These are phyloP conservation scores for Ptilonorhynchus violaceus DNA, from an alignment of 2,113 vertebrate genomes.

Conservation along the genomic window DNA sequence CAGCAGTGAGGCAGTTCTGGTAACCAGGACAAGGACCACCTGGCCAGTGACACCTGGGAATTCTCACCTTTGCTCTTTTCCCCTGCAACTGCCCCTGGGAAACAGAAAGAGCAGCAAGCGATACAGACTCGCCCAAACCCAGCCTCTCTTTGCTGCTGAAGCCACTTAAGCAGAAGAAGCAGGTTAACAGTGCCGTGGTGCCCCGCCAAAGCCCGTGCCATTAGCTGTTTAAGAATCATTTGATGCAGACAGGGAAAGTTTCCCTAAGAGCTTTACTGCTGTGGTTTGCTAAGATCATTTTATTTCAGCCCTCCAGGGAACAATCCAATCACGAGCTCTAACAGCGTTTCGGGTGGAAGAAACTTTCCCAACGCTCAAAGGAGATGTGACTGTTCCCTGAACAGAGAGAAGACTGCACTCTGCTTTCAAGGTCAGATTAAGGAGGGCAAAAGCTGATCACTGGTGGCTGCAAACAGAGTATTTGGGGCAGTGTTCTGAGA, in stretches of 20 bases:
- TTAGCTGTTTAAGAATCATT: slow-evolving; percentile 52
- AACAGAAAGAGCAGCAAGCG: background rate
- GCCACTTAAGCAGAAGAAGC: slow-evolving; percentile 46
- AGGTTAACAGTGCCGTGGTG: slow-evolving; percentile 16
- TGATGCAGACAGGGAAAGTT: slow-evolving; percentile 55
- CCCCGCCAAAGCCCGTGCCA: slow-evolving; percentile 45
- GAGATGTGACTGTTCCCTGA: slow-evolving; percentile 8
- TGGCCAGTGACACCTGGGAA: background rate
- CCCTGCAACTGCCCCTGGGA: background rate
- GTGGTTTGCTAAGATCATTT: slow-evolving; percentile 42
- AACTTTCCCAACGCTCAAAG: slow-evolving; percentile 22
- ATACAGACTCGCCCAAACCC: background rate
- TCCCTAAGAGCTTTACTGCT: slow-evolving; percentile 38
- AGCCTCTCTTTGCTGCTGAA: background rate
- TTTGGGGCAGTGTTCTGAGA: background rate
- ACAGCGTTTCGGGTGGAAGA: background rate
- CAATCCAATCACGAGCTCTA: slow-evolving; percentile 22
- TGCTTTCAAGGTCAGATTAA: slow-evolving; percentile 21
- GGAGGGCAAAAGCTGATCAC: background rate
- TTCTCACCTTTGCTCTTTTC: background rate
- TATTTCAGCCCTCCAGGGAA: slow-evolving; percentile 47
- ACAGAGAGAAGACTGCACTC: background rate
- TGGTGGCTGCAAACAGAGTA: background rate
- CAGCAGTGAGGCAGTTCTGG: background rate
- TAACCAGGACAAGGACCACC: background rate